A percentile compares a stretch with the other conserved stretches of the same genome.
These are phyloP conservation scores for Scaptomyza tumidula DNA, from an alignment of 2,888 invertebrate genomes.

Conservation along the genomic window DNA sequence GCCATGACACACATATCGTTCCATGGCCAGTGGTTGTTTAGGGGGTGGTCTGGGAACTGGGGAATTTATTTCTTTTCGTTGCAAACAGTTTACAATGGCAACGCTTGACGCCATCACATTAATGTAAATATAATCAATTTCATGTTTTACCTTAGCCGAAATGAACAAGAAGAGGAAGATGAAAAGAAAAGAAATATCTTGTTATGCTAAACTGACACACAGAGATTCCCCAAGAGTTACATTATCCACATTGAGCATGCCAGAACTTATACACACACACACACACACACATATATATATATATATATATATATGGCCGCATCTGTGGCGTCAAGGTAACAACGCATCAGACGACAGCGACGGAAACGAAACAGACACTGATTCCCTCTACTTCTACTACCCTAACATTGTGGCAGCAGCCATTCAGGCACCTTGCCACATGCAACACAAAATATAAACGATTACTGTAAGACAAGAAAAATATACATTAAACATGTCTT, in stretches of 20 bases:
- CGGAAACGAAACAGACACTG: slow-evolving; percentile 72
- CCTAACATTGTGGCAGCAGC: not conserved
- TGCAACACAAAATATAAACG: slow-evolving; percentile 77
- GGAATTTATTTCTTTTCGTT: slow-evolving; percentile 26
- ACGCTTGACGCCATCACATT: slow-evolving; percentile 75
- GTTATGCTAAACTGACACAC: slow-evolving; percentile 82
- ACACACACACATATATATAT: slow-evolving; percentile 24
- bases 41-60: slow-evolving; percentile 30
- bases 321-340: slow-evolving; percentile 69
- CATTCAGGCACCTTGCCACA: slow-evolving; percentile 33
- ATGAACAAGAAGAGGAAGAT: slow-evolving; percentile 35
- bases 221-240: slow-evolving; percentile 82
- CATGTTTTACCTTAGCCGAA: slow-evolving; percentile 74
- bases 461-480: slow-evolving; percentile 80
- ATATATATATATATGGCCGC: slow-evolving; percentile 46
- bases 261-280: slow-evolving; percentile 27
- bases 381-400: slow-evolving; percentile 19
- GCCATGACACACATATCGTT: not conserved
- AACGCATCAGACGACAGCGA: slow-evolving; percentile 66
- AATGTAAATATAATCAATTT: slow-evolving; percentile 83
- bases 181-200: slow-evolving; percentile 74
- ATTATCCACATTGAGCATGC: slow-evolving; percentile 70
- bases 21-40: not conserved
- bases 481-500: slow-evolving; percentile 82
- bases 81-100: slow-evolving; percentile 67